Conservation (phyloP, 1,140 invertebrate genomes). For the Drosophila pallidifrons region DNA sequence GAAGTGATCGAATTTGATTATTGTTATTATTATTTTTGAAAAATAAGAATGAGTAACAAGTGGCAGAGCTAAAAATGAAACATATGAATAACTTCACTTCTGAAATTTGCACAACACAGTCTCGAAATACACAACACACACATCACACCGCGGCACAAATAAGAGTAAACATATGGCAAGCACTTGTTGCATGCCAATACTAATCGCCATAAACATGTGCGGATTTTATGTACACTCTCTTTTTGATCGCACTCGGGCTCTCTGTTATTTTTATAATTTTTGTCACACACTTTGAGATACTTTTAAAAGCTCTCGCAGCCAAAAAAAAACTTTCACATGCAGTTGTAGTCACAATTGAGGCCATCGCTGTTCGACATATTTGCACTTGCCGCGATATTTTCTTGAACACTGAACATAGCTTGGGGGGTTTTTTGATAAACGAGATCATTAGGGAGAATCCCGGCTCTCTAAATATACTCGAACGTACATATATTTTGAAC, state of each 20-base stretch:
- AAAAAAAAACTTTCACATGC: constrained; percentile 75
- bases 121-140: constrained; percentile 21
- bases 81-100: constrained; percentile 35
- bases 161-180: constrained; percentile 63
- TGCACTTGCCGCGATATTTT: constrained; percentile 43
- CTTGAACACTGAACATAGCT: constrained; percentile 16
- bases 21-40: constrained; percentile 32
- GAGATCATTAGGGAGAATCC: constrained; percentile 52
- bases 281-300: constrained; percentile 37
- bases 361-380: constrained; percentile 30
- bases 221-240: constrained; percentile 38
- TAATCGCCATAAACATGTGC: constrained; percentile 41
- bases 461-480: neutral
- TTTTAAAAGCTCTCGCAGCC: constrained; percentile 34
- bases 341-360: constrained; percentile 31
- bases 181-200: constrained; percentile 76
- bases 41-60: constrained; percentile 39
- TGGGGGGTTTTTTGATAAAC: constrained; percentile 59
- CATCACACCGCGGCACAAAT: constrained; percentile 23
- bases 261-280: constrained; percentile 46
- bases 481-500: constrained; percentile 44
- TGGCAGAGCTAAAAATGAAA: constrained; percentile 38
- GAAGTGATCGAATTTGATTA: constrained; percentile 36
- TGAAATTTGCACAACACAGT: constrained; percentile 47
- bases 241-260: constrained; percentile 18